Evolutionary conservation across 2,888 invertebrate species (phyloP), one percentile per base, ranked within the genome.

Genomic region (Spilosoma lubricipeda): DNA sequence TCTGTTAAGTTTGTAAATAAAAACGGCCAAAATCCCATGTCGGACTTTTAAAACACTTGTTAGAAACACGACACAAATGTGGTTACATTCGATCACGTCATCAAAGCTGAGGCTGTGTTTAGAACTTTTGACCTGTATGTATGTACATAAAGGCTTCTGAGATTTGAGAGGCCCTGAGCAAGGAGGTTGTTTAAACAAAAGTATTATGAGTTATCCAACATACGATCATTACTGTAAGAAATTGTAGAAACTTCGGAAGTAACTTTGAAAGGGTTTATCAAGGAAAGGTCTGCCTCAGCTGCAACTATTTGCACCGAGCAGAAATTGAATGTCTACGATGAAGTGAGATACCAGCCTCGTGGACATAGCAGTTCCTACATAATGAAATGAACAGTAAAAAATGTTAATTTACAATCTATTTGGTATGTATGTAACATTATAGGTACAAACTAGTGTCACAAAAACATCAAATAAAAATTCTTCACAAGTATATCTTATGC

Each of bases 111-210:
- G 66, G 71, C 48, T 72, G 33, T 72, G 45, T 70, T 72, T 66
- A 42, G 56, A 33, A 63, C 52, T 39, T n/a, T 48, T 72, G 66
- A 67, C 66, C 39, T 71, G 71, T 48, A 63, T 39, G 71, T 48
- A 63, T 39, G 23, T 72, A 67, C 64, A 67, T 9, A 11, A 23
- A 23, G 52, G 11, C 52, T 67, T 75, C 75, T 70, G 66, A 72
- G 72, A 23, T 70, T 70, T 63, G 66, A 76, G 75, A 72, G 75
- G 75, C 75, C 72, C 75, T 63, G 30, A 66, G 33, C n/a, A 30
- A 63, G 72, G 70, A 70, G 72, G 42, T 75, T 45, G 39, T 11
- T 52, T 33, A 45, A 66, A 52, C 13, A 33, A n/a, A 39, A n/a
- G 2, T 39, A 45, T 27, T 36, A 52, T 15, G 33, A n/a, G 66